Conservation (phyloP, 2,888 invertebrate species). For the Stenodera caucasica region DNA sequence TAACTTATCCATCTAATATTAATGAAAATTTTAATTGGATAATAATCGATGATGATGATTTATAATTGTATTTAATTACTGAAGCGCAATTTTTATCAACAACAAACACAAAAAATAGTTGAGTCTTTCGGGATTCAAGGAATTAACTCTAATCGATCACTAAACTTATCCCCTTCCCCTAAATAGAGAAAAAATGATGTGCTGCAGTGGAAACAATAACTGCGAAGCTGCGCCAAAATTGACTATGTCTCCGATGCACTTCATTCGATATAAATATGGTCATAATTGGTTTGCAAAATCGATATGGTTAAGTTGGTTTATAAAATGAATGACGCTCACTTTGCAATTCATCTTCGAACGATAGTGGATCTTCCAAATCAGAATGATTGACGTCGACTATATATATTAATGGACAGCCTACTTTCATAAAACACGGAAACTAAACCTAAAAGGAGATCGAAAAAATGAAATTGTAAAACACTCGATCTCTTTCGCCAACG, state of each 20-base stretch:
- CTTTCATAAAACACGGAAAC: constrained; percentile 4
- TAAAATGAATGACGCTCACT: neutral
- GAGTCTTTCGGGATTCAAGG: no score
- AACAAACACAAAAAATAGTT: no score
- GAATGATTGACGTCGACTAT: neutral
- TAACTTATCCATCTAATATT: neutral
- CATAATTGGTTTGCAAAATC: neutral
- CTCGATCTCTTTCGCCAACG: neutral
- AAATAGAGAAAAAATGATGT: no score
- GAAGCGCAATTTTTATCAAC: no score
- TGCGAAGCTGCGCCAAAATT: no score
- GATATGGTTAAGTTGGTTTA: neutral
- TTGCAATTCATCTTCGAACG: neutral
- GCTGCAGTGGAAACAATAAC: no score
- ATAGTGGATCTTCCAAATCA: neutral
- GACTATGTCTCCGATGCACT: neutral
- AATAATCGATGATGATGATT: neutral
- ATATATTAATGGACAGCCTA: neutral
- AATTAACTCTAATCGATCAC: no score
- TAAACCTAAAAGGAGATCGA: neutral
- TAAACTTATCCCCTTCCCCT: no score
- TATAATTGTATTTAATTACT: no score
- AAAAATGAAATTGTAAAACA: no score
- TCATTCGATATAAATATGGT: neutral
- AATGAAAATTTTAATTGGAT: neutral